Conservation (phyloP, 2,113 vertebrate genomes). For the Salminus brasiliensis region DNA sequence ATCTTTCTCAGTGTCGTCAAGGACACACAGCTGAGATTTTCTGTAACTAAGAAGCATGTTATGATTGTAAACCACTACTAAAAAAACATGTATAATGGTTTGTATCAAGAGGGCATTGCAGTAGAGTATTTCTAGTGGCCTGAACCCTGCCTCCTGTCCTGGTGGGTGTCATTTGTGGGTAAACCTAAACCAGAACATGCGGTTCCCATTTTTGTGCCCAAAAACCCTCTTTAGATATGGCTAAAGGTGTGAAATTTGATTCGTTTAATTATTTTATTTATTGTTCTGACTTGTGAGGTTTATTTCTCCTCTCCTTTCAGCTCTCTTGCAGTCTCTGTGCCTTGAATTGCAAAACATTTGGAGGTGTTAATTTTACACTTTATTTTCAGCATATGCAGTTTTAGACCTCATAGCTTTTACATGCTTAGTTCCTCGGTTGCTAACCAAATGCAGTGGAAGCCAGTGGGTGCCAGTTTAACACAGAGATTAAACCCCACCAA, state of each 20-base stretch:
- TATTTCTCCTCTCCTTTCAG: neutral
- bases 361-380: neutral
- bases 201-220: neutral
- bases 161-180: neutral
- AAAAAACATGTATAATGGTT: neutral
- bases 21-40: too few relatives aligned
- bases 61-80: neutral
- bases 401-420: neutral
- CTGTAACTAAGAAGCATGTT: neutral
- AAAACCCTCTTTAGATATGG: neutral
- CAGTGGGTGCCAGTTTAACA: constrained; percentile 1
- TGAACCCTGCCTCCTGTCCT: neutral
- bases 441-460: constrained; percentile 2
- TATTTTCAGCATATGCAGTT: constrained; percentile 35
- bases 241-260: neutral
- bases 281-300: neutral
- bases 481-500: neutral
- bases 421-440: neutral
- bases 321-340: constrained; percentile 22
- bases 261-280: neutral
- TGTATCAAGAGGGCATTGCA: neutral
- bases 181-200: neutral
- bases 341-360: constrained; percentile 21
- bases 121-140: neutral
- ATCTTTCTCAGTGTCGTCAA: too few relatives aligned